Percentiles rank a stretch among this genome's conserved stretches.
phyloP scores from a whole-genome alignment of 23 tunicate genomes.

The Diplosoma virens region DNA sequence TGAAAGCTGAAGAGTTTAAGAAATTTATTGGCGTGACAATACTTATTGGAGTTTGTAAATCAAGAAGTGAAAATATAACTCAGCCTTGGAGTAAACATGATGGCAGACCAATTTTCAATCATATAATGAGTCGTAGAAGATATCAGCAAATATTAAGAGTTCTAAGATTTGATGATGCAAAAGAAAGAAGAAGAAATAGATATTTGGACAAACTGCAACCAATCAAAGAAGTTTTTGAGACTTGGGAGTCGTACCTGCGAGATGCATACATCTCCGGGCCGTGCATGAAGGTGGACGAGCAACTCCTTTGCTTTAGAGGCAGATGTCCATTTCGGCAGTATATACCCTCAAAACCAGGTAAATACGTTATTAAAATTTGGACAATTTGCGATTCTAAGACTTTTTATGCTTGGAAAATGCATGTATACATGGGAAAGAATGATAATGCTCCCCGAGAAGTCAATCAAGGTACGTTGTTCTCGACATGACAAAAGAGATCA shows the following conservation, averaged over 20 bases:
- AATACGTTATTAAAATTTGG: constrained; percentile 37
- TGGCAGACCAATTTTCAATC: constrained; percentile 27
- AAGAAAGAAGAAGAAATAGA: constrained; percentile 25
- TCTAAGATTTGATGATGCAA: constrained; percentile 30
- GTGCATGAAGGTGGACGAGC: constrained; percentile 22
- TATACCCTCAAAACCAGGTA: constrained; percentile 24
- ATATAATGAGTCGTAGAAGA: constrained; percentile 15
- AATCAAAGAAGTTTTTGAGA: constrained; percentile 25
- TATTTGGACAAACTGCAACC: constrained; percentile 27
- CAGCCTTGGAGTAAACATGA: constrained; percentile 36
- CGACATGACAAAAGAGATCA: constrained; percentile 13
- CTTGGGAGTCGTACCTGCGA: constrained; percentile 18
- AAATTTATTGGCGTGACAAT: constrained; percentile 23
- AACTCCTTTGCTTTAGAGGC: constrained; percentile 23
- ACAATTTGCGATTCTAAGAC: constrained; percentile 29
- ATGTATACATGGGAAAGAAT: constrained; percentile 24
- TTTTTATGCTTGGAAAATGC: constrained; percentile 34
- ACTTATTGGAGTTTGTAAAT: constrained; percentile 22
- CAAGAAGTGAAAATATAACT: constrained; percentile 22
- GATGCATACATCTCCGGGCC: constrained; percentile 36
- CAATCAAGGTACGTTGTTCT: constrained; percentile 26
- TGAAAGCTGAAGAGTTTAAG: constrained; percentile 13
- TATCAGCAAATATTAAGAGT: constrained; percentile 32
- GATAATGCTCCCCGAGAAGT: constrained; percentile 12
- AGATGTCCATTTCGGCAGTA: constrained; percentile 32